Percentiles rank a stretch among this genome's conserved stretches.
phyloP scores from a whole-genome alignment of 2,113 vertebrate genomes.

The Centrocercus urophasianus region DNA sequence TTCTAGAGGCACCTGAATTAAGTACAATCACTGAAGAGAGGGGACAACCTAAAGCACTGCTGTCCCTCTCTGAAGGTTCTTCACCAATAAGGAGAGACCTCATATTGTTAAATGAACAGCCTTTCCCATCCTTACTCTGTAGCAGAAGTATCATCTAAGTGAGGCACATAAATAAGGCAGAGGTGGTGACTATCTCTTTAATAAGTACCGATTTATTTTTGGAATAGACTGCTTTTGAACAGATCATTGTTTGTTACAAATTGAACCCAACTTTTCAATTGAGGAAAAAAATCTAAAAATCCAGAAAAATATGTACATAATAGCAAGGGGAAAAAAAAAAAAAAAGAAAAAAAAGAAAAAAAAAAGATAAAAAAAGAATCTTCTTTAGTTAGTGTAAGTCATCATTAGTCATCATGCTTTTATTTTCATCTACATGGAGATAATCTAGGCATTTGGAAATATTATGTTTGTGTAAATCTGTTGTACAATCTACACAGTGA shows the following conservation, averaged over 20 bases:
- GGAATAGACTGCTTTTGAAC: neutral
- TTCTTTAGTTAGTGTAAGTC: neutral
- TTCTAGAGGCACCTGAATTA: neutral
- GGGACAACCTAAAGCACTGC: neutral
- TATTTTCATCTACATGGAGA: neutral
- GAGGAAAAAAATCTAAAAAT: neutral
- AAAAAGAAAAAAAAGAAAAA: neutral
- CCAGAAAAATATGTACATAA: neutral
- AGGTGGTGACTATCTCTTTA: neutral
- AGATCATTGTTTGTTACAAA: neutral
- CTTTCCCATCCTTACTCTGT: neutral
- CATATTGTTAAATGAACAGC: neutral
- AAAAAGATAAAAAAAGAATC: neutral
- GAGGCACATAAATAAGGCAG: neutral
- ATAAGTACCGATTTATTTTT: neutral
- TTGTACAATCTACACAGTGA: neutral
- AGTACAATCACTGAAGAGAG: neutral
- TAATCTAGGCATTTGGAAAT: neutral
- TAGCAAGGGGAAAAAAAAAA: neutral
- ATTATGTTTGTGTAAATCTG: neutral
- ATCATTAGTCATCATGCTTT: neutral
- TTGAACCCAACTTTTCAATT: neutral
- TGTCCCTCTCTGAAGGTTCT: neutral
- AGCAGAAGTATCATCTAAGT: neutral
- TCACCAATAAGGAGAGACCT: no score